These are phyloP conservation scores for Orthonyx spaldingii DNA, from an alignment of 2,113 vertebrate genomes.

Conservation along the genomic window DNA sequence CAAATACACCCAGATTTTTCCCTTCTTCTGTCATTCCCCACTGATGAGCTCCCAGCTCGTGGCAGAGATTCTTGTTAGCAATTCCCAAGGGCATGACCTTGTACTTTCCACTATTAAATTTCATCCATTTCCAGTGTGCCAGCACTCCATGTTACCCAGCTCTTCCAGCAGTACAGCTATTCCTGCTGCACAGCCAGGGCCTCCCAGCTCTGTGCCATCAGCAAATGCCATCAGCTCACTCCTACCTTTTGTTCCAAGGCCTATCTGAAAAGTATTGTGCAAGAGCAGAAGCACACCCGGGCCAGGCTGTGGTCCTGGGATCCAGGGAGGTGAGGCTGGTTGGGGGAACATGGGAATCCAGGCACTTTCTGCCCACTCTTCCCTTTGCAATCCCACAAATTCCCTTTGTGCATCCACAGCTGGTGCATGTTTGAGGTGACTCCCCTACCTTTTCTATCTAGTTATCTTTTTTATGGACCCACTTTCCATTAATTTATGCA, in stretches of 20 bases:
- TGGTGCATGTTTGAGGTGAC: neutral
- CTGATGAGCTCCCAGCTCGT: neutral
- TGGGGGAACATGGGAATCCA: neutral
- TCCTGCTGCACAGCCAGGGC: neutral
- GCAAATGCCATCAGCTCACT: neutral
- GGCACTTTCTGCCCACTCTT: neutral
- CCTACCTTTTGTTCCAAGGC: neutral
- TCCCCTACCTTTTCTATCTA: neutral
- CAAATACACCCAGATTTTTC: conserved; percentile 25
- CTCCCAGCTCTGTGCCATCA: neutral
- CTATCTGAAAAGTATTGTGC: neutral
- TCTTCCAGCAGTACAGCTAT: neutral
- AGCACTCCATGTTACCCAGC: neutral
- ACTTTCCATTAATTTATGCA: neutral
- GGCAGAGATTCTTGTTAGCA: conserved; percentile 2
- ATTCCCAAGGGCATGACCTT: conserved; percentile 30
- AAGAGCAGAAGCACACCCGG: neutral
- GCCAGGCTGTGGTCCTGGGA: neutral
- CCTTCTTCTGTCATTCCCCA: neutral
- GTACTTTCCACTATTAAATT: conserved; percentile 40
- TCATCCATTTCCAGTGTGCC: conserved; percentile 20
- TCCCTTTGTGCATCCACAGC: neutral
- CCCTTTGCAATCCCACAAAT: neutral
- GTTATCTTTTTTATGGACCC: neutral
- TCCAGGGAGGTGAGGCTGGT: neutral